Evolutionary conservation across 2,113 vertebrate genomes (phyloP).

Genomic region (Crotalus helleri): DNA sequence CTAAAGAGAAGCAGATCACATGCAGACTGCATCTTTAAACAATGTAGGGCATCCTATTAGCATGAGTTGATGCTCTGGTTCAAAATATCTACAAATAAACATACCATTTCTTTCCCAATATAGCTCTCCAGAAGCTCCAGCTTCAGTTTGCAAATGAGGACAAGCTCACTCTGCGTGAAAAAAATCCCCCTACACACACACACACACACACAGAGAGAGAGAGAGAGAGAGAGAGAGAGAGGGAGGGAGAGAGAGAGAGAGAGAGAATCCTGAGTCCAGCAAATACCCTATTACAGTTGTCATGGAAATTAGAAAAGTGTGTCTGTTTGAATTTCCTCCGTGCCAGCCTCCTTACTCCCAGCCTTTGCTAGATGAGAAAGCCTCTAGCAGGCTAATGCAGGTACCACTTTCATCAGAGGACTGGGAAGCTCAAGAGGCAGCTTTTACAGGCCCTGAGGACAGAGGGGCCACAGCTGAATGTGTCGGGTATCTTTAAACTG

Average conservation of each 20-base stretch:
- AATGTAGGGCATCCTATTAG: not conserved
- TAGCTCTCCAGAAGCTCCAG: not conserved
- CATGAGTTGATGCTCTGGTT: not conserved
- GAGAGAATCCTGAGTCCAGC: not conserved
- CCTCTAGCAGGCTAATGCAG: fast-evolving
- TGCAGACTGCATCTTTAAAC: not conserved
- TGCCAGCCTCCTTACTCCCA: constrained; percentile 8
- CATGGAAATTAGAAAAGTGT: constrained; percentile 32
- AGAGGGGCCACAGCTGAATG: fast-evolving
- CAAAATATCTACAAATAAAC: not conserved
- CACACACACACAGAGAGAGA: no score
- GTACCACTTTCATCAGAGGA: not conserved
- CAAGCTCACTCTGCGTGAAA: not conserved
- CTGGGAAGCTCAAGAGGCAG: not conserved
- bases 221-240: no score
- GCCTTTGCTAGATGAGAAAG: not conserved
- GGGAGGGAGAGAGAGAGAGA: no score
- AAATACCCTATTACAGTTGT: constrained; percentile 14
- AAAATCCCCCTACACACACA: not conserved
- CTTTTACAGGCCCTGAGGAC: not conserved
- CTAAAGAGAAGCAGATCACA: not conserved
- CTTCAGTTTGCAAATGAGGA: constrained; percentile 10
- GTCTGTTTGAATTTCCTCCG: constrained; percentile 19
- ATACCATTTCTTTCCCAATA: not conserved
- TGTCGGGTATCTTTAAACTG: not conserved